These are phyloP conservation scores for Hystrix brachyura DNA, from an alignment of 2,113 vertebrate genomes.

Conservation along the genomic window DNA sequence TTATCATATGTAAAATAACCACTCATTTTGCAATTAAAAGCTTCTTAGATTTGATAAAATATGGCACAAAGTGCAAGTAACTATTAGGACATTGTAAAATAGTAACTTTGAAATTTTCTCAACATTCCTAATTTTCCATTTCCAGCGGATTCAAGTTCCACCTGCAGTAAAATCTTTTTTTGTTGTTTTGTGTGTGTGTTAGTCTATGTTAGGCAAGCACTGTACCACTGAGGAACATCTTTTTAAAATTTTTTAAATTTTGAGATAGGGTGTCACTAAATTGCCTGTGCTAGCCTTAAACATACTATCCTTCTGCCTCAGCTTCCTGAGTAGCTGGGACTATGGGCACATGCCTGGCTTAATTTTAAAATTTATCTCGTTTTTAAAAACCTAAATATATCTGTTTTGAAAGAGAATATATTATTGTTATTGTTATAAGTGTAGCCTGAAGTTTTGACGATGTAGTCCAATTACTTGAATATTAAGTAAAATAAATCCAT, in stretches of 20 bases:
- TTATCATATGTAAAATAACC: neutral
- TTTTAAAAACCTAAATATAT: conserved; percentile 37
- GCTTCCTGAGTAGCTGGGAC: neutral
- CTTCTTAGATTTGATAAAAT: conserved; percentile 40
- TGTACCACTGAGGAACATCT: neutral
- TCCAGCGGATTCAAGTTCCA: conserved; percentile 39
- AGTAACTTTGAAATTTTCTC: conserved; percentile 26
- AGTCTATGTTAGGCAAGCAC: neutral
- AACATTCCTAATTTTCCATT: conserved; percentile 23
- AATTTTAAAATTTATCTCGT: conserved; percentile 27
- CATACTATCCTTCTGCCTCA: neutral
- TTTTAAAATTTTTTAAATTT: neutral
- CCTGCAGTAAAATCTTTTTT: neutral
- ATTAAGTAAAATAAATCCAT: conserved; percentile 29
- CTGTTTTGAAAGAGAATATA: conserved; percentile 46
- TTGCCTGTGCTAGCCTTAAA: neutral
- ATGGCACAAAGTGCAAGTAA: neutral
- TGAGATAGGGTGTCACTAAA: neutral
- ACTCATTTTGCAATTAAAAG: conserved; percentile 39
- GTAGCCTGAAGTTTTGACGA: conserved; percentile 38
- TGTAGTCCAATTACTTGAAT: neutral
- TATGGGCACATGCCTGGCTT: neutral
- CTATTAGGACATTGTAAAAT: conserved; percentile 38
- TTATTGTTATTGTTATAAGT: neutral
- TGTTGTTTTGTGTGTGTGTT: neutral